phyloP scores from a whole-genome alignment of 2,888 invertebrate genomes.

The Eilema sororculum region DNA sequence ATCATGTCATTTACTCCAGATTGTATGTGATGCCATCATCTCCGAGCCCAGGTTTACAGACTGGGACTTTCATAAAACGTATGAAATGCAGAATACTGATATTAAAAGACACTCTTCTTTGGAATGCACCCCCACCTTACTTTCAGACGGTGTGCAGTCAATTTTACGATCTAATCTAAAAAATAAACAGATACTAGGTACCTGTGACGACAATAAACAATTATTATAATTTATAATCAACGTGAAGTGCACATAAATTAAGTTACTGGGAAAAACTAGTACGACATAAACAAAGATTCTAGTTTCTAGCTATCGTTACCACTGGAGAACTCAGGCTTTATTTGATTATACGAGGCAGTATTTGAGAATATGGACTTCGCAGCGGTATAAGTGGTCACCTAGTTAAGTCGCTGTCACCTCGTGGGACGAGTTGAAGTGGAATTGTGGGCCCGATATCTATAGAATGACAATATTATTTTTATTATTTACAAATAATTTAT shows the following conservation, averaged over 20 bases:
- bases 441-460: not conserved
- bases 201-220: no score
- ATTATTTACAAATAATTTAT: not conserved
- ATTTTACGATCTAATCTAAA: no score
- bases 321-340: not conserved
- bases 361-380: not conserved
- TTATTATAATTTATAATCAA: no score
- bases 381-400: slow-evolving; percentile 1
- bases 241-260: not conserved
- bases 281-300: not conserved
- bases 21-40: no score
- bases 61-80: not conserved
- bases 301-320: not conserved
- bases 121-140: no score
- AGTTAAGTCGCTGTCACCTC: not conserved
- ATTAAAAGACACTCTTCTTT: no score
- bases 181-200: no score
- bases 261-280: not conserved
- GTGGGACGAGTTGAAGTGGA: not conserved
- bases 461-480: not conserved
- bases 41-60: no score
- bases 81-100: not conserved
- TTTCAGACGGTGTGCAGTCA: no score
- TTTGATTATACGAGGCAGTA: not conserved
- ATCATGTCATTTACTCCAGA: no score